phyloP scores from a whole-genome alignment of 2,888 invertebrate genomes.

The Melipona bicolor region DNA sequence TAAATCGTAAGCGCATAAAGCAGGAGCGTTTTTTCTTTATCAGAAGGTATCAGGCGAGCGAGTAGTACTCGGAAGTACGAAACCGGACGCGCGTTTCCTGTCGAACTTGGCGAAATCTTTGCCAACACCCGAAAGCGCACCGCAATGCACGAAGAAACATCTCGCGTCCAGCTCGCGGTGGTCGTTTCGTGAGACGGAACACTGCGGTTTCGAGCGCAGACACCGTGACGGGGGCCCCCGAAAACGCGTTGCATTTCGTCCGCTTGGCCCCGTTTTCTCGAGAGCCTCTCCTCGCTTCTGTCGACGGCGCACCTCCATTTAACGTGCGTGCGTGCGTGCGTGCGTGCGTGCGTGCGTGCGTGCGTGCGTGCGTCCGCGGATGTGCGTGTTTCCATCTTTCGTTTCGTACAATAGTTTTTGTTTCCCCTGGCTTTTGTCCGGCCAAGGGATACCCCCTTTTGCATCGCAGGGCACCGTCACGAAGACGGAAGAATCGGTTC shows the following conservation, averaged over 20 bases:
- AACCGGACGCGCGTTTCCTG: slow-evolving; percentile 68
- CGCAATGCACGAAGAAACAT: slow-evolving; percentile 20
- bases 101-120: slow-evolving; percentile 46
- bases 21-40: no score
- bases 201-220: slow-evolving; percentile 54
- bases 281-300: background rate
- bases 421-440: background rate
- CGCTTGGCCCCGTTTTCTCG: background rate
- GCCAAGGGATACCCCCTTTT: background rate
- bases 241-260: slow-evolving; percentile 66
- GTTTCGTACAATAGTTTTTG: background rate
- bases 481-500: background rate
- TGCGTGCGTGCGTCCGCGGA: background rate
- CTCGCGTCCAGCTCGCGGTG: background rate
- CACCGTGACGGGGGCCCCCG: slow-evolving; percentile 61
- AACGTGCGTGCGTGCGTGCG: background rate
- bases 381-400: slow-evolving; percentile 4
- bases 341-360: no score
- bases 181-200: slow-evolving; percentile 28
- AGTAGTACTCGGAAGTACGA: slow-evolving; percentile 47
- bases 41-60: slow-evolving; percentile 6
- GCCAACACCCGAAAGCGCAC: slow-evolving; percentile 27
- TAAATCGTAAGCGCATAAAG: no score
- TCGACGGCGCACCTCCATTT: background rate
- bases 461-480: background rate